Evolutionary conservation across 2,113 vertebrate species (phyloP), one percentile per base, ranked within the genome.

Genomic region (Oenanthe melanoleuca): DNA sequence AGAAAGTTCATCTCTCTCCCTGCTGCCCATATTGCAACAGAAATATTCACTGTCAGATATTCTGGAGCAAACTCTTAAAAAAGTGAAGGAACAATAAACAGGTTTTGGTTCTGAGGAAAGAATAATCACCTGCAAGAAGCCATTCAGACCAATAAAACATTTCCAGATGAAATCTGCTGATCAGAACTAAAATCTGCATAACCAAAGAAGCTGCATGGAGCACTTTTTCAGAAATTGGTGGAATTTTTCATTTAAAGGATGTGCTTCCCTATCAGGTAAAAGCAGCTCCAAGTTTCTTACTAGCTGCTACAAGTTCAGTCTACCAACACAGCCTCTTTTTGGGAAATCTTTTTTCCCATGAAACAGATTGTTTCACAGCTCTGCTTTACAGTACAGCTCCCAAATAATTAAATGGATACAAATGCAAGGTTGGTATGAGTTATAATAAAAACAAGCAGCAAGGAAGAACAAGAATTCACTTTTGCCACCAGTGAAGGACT

Each of bases 51-150:
- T 9, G 21, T 55, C 45, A 9, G 38, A 57, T 88, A 88, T 94
- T 80, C 63, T 80, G 72, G 67, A 95, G 52, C 44, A 61, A 84
- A 63, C 65, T 71, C 90, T 85, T 83, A 34, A 44, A 84, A 86
- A 63, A 22, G 23, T 19, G 6, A 88, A 91, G 78, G 69, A 96
- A 53, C 80, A 88, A 95, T 72, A 88, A 95, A 71, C 5, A 95
- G 69, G 59, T 92, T 94, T 91, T 22, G 5, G 26, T 79, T 84
- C 53, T 74, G 44, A 78, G 69, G 71, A 65, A 91, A 86, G 52
- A 56, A 50, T 10, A 64, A 69, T 80, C 52, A 74, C 42, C 70
- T 80, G 49, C 57, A 88, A 90, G 73, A 73, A 86, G 52, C 65
- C 49, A 61, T 26, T 79, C 21, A 80, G 56, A 34, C 5, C 47